Base-by-base conservation (phyloP, 2,888 invertebrate genomes). In the Polydrusus tereticollis region DNA sequence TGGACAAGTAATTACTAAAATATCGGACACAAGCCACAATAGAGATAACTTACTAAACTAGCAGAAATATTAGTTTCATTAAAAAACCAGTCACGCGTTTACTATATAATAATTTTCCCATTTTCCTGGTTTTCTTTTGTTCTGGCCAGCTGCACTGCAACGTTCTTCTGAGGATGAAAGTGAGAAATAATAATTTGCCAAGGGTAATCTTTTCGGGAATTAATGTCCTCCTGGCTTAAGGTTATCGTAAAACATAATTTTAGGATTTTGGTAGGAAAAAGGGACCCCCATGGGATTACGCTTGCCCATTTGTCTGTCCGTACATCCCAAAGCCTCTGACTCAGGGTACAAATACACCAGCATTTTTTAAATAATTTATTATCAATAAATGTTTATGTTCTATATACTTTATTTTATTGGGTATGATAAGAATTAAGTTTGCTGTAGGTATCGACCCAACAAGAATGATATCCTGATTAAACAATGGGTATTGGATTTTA, bases 81-180 rank as follows among this genome's bases (percentile, higher is more conserved):
- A 23, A 16, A 14, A 50, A 23, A 50, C 58, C 20, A 21, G 21
- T 58, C 58, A 38, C 43, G 62, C 18, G 18, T 36, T 41, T 45
- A 36, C 50, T 45, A 33, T 66, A 43, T 10, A 45, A 66, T 66
- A 43, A 66, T 57, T 66, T 66, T 45, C 21, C 57, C 43, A 29
- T 66, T 66, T 66, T 52, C 41, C 45, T 38, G 50, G 55, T 55
- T 65, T 65, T 55, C 64, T 38, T 41, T 52, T 23, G 14, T 52
- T 10, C 14, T 45, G 58, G 45, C 45, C 58, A 66, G 66, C 55
- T 66, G 66, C n/a, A 45, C 57, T 43, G 55, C 66, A 29, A 33
- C 33, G 10, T 52, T 64, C 52, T 62, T 59, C n/a, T 14, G 23
- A 12, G n/a, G 50, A 23, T 50, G n/a, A 50, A 5, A 50, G 50